Evolutionary conservation across 2,888 invertebrate species (phyloP).

Genomic region (Apotomis turbidana): DNA sequence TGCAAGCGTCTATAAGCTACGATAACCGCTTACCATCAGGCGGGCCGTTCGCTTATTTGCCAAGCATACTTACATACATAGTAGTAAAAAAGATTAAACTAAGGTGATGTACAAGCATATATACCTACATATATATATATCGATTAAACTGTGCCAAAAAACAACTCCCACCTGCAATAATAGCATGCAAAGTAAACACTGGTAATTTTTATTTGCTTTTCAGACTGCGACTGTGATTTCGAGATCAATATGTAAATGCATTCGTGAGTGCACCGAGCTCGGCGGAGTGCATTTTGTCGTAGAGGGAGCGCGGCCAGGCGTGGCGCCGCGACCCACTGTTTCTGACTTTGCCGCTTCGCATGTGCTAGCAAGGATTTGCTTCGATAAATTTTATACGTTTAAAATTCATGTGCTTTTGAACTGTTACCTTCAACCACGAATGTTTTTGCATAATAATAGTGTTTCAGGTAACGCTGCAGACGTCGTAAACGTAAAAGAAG

Average conservation of each 20-base stretch:
- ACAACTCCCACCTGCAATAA: conserved; percentile 32
- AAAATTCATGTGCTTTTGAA: conserved; percentile 32
- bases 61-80: too few species aligned
- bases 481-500: too few species aligned
- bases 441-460: not conserved
- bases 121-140: too few species aligned
- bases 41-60: too few species aligned
- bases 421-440: conserved; percentile 14
- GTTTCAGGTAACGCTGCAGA: not conserved
- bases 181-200: conserved; percentile 41
- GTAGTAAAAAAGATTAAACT: too few species aligned
- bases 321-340: conserved; percentile 61
- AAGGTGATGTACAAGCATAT: too few species aligned
- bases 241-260: conserved; percentile 80
- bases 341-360: conserved; percentile 58
- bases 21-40: too few species aligned
- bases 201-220: conserved; percentile 66
- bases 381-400: conserved; percentile 33
- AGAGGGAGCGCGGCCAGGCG: conserved; percentile 61
- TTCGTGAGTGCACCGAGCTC: conserved; percentile 65
- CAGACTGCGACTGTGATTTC: conserved; percentile 69
- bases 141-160: conserved; percentile 21
- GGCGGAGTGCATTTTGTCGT: conserved; percentile 76
- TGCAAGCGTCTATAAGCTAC: too few species aligned
- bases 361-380: conserved; percentile 51